These are phyloP conservation scores for Melinaea menophilus DNA, from an alignment of 2,888 invertebrate genomes.

Conservation along the genomic window DNA sequence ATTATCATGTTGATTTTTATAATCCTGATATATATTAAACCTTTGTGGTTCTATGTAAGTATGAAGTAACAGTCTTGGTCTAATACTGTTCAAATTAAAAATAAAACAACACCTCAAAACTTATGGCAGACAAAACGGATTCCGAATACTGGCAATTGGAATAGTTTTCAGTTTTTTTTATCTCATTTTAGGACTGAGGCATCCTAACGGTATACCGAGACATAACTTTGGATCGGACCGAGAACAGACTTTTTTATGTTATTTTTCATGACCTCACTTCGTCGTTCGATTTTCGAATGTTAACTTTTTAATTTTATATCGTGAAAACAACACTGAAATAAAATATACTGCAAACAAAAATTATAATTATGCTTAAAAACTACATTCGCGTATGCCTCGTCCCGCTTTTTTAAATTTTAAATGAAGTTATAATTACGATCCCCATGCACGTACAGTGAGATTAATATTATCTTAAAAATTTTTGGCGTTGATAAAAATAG, in stretches of 20 bases:
- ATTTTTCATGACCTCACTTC: slow-evolving; percentile 66
- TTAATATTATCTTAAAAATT: too few relatives aligned
- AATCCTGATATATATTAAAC: too few relatives aligned
- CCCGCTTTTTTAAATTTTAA: too few relatives aligned
- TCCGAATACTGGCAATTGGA: slow-evolving; percentile 75
- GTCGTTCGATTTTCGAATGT: slow-evolving; percentile 56
- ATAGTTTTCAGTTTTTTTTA: slow-evolving; percentile 72
- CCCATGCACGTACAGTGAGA: too few relatives aligned
- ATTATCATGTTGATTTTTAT: too few relatives aligned
- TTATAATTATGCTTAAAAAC: too few relatives aligned
- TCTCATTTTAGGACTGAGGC: slow-evolving; percentile 62
- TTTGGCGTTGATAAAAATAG: too few relatives aligned
- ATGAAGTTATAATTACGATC: too few relatives aligned
- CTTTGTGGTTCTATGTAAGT: background rate
- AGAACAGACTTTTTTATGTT: slow-evolving; percentile 63
- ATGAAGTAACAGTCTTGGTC: slow-evolving; percentile 13
- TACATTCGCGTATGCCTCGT: too few relatives aligned
- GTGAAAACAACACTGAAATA: slow-evolving; percentile 28
- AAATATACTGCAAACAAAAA: background rate
- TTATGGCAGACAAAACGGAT: slow-evolving; percentile 72
- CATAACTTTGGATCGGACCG: slow-evolving; percentile 69
- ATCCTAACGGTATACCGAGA: slow-evolving; percentile 75
- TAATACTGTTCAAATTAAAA: slow-evolving; percentile 17
- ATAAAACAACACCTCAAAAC: slow-evolving; percentile 42
- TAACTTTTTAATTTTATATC: slow-evolving; percentile 29